Evolutionary conservation across 2,888 invertebrate genomes (phyloP).

Genomic region (Patella depressa): DNA sequence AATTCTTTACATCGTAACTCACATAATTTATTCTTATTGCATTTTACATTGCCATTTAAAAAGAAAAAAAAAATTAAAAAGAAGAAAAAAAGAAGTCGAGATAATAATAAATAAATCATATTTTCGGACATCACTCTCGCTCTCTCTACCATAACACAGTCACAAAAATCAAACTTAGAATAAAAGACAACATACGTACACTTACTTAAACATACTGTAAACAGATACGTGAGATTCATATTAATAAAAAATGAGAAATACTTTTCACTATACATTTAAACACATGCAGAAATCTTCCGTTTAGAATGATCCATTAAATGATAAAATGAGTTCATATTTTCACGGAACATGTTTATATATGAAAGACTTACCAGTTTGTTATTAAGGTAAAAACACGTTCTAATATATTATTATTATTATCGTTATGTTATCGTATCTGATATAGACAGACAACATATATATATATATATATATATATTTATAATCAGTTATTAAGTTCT

Average conservation of each 20-base stretch:
- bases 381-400: no score
- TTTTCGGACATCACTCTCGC: background rate
- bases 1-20: no score
- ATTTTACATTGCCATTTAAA: constrained; percentile 10
- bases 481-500: no score
- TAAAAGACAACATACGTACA: background rate
- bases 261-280: no score
- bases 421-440: no score
- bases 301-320: background rate
- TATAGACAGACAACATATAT: no score
- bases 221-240: background rate
- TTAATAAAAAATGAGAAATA: no score
- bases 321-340: background rate
- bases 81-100: background rate
- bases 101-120: background rate
- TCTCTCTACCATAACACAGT: constrained; percentile 1
- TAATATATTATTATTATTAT: no score
- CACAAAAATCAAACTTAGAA: constrained; percentile 3
- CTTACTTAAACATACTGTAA: background rate
- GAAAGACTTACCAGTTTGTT: no score
- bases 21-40: background rate
- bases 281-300: background rate
- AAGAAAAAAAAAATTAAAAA: background rate
- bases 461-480: no score
- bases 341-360: no score